Conservation (phyloP, 2,113 vertebrate species). For the Semicossyphus pulcher region DNA sequence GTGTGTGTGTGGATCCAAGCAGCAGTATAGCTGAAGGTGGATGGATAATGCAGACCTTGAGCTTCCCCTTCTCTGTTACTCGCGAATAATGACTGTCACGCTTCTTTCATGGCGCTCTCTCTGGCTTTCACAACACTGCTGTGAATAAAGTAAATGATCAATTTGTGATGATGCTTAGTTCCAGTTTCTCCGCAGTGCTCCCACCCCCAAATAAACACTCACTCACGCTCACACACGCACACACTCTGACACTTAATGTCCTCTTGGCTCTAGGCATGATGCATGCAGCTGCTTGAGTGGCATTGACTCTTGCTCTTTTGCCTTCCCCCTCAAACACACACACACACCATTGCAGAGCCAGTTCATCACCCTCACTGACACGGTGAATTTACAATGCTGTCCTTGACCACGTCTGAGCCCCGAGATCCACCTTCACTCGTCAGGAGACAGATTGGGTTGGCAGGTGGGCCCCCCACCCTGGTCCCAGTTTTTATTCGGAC, state of each 20-base stretch:
- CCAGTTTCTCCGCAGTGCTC: background rate
- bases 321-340: background rate
- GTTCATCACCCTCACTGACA: conserved; percentile 75
- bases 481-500: conserved; percentile 55
- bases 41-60: conserved; percentile 35
- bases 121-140: conserved; percentile 13
- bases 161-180: conserved; percentile 37
- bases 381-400: conserved; percentile 61
- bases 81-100: conserved; percentile 30
- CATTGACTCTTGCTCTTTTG: conserved; percentile 48
- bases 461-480: conserved; percentile 40
- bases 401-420: conserved; percentile 70
- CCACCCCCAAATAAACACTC: conserved; percentile 7
- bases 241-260: conserved; percentile 37
- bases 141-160: conserved; percentile 43
- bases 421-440: conserved; percentile 55
- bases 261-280: conserved; percentile 34
- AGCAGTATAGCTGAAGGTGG: conserved; percentile 27
- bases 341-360: conserved; percentile 48
- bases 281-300: conserved; percentile 51
- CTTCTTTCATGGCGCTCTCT: background rate
- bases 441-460: conserved; percentile 55
- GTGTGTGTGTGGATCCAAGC: conserved; percentile 9
- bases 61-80: conserved; percentile 31
- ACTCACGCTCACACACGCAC: background rate